phyloP scores from a whole-genome alignment of 30 jellyfish, hydroid and myxozoan genomes.

The Aurelia sp. region DNA sequence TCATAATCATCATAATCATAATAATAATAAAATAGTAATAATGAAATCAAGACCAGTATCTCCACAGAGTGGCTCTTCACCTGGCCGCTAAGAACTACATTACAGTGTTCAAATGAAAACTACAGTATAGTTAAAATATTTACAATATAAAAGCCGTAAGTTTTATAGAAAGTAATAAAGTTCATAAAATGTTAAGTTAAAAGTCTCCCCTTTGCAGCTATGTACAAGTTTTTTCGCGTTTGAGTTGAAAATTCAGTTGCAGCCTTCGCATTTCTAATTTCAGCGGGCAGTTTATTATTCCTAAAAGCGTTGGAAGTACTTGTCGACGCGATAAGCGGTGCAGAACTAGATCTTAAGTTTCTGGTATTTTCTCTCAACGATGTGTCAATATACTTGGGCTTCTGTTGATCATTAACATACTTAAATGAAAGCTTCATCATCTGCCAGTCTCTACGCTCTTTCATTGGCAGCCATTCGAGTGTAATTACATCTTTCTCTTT shows the following conservation, averaged over 20 bases:
- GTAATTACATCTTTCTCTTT: conserved; percentile 37
- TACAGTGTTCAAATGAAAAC: background rate
- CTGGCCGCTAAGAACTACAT: conserved; percentile 17
- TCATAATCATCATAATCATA: too few relatives aligned
- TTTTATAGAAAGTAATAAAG: background rate
- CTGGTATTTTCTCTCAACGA: conserved; percentile 30
- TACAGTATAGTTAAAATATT: background rate
- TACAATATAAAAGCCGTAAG: background rate
- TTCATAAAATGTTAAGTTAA: background rate
- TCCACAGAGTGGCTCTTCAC: conserved; percentile 67
- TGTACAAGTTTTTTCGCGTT: conserved; percentile 7
- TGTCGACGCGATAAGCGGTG: conserved; percentile 17
- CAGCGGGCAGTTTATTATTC: conserved; percentile 57
- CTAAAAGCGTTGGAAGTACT: conserved; percentile 26
- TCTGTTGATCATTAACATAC: background rate
- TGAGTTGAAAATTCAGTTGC: conserved; percentile 49
- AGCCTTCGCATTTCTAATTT: conserved; percentile 44
- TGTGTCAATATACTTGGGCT: conserved; percentile 31
- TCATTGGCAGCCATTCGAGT: conserved; percentile 66
- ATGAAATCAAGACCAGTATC: conserved; percentile 46
- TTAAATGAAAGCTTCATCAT: conserved; percentile 50
- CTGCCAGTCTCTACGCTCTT: conserved; percentile 64
- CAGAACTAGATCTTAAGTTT: conserved; percentile 40
- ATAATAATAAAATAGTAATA: conserved; percentile 1
- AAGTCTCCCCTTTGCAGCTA: conserved; percentile 18